Base-by-base conservation (phyloP, 2,797 vertebrate species). In the Spatula clypeata region DNA sequence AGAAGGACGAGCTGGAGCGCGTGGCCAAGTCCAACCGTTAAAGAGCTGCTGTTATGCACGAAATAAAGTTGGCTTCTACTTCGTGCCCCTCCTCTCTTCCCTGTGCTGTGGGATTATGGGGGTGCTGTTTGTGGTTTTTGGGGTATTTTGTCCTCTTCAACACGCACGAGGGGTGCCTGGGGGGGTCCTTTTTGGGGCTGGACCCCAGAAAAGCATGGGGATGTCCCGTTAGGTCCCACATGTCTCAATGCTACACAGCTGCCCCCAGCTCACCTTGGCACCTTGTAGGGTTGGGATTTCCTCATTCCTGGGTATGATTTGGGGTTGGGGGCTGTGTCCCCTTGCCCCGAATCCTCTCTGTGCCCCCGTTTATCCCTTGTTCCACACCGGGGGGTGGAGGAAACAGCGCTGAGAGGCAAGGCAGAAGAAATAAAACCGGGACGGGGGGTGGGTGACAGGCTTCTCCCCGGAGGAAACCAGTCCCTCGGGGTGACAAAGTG, bases 11-110 rank as follows among this genome's bases (percentile, higher is more conserved):
- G 97, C 97, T 99, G 98, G 99, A 99, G 96, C 99, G 99, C 94
- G 99, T 99, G 76, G 99, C 99, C 97, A 99, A 99, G 93, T 99
- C 99, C 94, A 99, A 99, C 98, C 99, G 99, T 98, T 99, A 98
- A 98, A 27, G 31, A 20, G 18, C 44, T 9, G 4, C n/a, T 13
- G 49, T 26, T 49, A 13, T 8, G 13, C 7, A 7, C 49, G 4
- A 26, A 49, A 49, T 49, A 49, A 49, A 49, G 49, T 8, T 53
- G 36, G 17, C 31, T 23, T 49, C 19, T 32, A 49, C 49, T 34
- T n/a, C 2, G 9, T 51, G 21, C 67, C 47, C 9, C 13, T 21
- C 47, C 4, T 34, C 26, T 29, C 47, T 29, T 31, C 24, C 11
- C 45, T 38, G 49, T 26, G 49, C 13, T 26, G 49, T 49, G 21